Evolutionary conservation across 2,797 vertebrate genomes (phyloP), one percentile per base, ranked within the genome.

Genomic region (Rhinogobio ventralis): DNA sequence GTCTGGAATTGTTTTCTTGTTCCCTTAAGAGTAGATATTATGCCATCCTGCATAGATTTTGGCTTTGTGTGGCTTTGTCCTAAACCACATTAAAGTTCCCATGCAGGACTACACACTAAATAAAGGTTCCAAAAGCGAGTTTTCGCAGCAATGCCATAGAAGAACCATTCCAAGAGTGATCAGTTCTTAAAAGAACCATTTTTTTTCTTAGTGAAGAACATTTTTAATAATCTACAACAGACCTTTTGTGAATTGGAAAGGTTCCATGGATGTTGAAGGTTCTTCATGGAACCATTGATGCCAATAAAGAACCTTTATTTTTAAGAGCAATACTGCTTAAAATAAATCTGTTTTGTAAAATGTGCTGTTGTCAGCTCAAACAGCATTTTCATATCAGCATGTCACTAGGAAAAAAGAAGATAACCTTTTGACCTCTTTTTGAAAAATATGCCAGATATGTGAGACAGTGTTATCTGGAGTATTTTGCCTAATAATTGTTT

Each of bases 11-110:
- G 33, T 57, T 76, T 76, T 60, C 23, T 25, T 10, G 33, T 28
- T 60, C 36, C n/a, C 3, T 42, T 76, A 30, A 33, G n/a, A 60
- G 72, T 55, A 74, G 23, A 72, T 36, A 77, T 42, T 60, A 76
- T 39, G 11, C 23, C 51, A 42, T 25, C 53, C 74, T 76, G 33
- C 74, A 8, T 60, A 14, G 33, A 76, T 76, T 76, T n/a, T 42
- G 51, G 20, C 20, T 53, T 74, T 33, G 10, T 57, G 1, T 17
- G 74, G 33, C 55, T 68, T 68, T 68, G 33, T 68, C 33, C 33
- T 39, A 76, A 76, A 25, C 74, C 33, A 42, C 55, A 76, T 17
- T 15, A 57, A 39, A 25, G 30, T 25, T 39, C 20, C 14, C 33
- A 57, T 57, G n/a, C 0, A 33, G 0, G 8, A 42, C 9, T 5